Base-by-base conservation (phyloP, 2,888 invertebrate genomes). In the Cerastis rubricosa region DNA sequence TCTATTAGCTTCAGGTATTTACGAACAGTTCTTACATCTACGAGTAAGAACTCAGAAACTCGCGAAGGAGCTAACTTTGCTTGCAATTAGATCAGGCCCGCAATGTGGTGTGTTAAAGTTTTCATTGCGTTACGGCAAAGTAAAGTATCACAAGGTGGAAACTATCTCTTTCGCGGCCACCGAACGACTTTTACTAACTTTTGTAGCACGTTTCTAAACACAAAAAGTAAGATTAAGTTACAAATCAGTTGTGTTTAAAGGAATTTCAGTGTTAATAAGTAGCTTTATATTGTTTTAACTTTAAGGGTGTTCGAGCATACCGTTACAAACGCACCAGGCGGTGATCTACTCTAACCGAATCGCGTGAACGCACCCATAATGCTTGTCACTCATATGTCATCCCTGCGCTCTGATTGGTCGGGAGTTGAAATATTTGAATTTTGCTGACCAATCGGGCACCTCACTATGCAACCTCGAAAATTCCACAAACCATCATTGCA, bases 71-170 rank as follows among this genome's bases (percentile, higher is more conserved):
- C 22, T 47, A 81, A 86, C 68, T 87, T 77, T 80, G 25, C 29
- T 49, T 61, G 57, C 67, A 86, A 85, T 85, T 74, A 75, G 70
- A 83, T 70, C 70, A 75, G 71, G 45, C 71, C 65, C 59, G 49
- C 66, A 74, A 81, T 81, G 66, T 74, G 63, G 75, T 79, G 67
- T 74, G 76, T 67, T 77, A 61, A 86, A 86, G 77, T 86, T 86
- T 84, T 66, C 75, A 82, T 86, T 82, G 66, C 69, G 65, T 80
- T 80, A 76, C 65, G 8, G 59, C 40, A 54, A 67, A 59, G 61
- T 71, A 77, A 74, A 72, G 64, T 84, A 75, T 82, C 74, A 45
- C 43, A 65, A 80, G 70, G 64, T 78, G 47, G 75, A 54, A 81
- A 68, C 69, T 82, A 76, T 76, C 64, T 80, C 73, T 65, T 73